Conservation (phyloP, 1,140 invertebrate genomes). For the Drosophila teissieri region DNA sequence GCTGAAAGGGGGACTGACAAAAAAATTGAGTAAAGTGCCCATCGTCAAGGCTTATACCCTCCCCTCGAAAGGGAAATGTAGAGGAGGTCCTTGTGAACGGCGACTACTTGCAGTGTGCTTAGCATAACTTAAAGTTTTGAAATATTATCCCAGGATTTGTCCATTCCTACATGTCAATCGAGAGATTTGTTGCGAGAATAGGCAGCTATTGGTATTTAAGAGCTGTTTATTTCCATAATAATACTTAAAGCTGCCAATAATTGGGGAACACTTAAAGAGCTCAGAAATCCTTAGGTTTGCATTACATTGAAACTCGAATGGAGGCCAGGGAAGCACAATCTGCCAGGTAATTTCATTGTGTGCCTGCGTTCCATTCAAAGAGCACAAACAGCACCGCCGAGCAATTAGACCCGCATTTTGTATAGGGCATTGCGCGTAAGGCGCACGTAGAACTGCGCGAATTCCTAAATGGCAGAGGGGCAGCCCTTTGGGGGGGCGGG, state of each 20-base stretch:
- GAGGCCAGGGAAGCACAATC: conserved; percentile 12
- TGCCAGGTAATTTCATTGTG: conserved; percentile 35
- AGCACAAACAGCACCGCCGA: conserved; percentile 7
- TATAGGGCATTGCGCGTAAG: conserved; percentile 28
- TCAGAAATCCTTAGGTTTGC: no score
- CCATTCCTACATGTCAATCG: conserved; percentile 17
- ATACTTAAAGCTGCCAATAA: not conserved
- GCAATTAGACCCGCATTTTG: conserved; percentile 35
- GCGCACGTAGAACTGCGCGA: conserved; percentile 26
- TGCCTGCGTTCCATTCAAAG: conserved; percentile 6
- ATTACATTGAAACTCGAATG: not conserved
- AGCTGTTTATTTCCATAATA: not conserved
- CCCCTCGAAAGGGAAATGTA: not conserved
- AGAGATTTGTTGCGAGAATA: conserved; percentile 13
- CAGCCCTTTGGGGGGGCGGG: not conserved
- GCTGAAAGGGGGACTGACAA: conserved; percentile 21
- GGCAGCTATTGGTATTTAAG: not conserved
- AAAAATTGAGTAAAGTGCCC: conserved; percentile 41
- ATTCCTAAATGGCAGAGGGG: conserved; percentile 42
- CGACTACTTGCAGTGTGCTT: conserved; percentile 35
- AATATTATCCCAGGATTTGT: conserved; percentile 41
- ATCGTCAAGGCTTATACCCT: conserved; percentile 27
- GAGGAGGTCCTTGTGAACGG: not conserved
- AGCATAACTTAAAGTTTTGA: conserved; percentile 47
- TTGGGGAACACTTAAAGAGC: not conserved